phyloP scores from a whole-genome alignment of 2,797 vertebrate genomes.

The Cirrhinus mrigala region DNA sequence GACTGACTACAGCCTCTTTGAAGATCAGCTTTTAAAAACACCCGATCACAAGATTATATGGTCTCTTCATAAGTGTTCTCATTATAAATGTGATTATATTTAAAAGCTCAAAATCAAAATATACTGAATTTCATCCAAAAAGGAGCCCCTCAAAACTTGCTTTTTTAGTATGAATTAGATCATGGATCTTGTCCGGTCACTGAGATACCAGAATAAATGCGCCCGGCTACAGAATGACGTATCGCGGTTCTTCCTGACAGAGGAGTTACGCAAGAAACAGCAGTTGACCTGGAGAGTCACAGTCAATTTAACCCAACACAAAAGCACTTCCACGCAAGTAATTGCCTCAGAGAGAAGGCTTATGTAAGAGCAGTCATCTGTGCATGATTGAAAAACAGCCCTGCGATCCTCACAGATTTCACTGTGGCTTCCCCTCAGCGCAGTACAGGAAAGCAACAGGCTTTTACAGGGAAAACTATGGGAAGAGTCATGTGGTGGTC shows the following conservation, averaged over 20 bases:
- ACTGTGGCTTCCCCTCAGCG: background rate
- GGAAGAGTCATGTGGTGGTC: background rate
- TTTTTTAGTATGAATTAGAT: background rate
- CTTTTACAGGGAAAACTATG: background rate
- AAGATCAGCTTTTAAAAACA: constrained; percentile 10
- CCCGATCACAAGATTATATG: background rate
- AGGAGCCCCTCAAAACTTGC: background rate
- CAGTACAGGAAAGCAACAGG: constrained; percentile 12
- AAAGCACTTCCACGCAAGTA: constrained; percentile 36
- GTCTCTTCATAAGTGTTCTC: background rate
- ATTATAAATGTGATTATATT: background rate
- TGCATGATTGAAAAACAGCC: constrained; percentile 18
- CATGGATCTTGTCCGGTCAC: background rate
- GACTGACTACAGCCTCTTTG: constrained; percentile 53
- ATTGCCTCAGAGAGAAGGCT: constrained; percentile 13
- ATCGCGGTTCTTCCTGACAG: background rate
- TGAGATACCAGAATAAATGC: constrained; percentile 9
- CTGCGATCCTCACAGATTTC: constrained; percentile 9
- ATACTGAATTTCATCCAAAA: background rate
- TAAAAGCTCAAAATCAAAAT: background rate
- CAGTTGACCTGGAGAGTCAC: constrained; percentile 6
- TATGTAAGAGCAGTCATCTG: constrained; percentile 41
- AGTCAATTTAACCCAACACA: constrained; percentile 38
- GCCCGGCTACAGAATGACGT: background rate
- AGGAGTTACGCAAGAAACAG: constrained; percentile 27